Evolutionary conservation across 2,797 vertebrate genomes (phyloP), one percentile per base, ranked within the genome.

Genomic region (Ambastaia sidthimunki): DNA sequence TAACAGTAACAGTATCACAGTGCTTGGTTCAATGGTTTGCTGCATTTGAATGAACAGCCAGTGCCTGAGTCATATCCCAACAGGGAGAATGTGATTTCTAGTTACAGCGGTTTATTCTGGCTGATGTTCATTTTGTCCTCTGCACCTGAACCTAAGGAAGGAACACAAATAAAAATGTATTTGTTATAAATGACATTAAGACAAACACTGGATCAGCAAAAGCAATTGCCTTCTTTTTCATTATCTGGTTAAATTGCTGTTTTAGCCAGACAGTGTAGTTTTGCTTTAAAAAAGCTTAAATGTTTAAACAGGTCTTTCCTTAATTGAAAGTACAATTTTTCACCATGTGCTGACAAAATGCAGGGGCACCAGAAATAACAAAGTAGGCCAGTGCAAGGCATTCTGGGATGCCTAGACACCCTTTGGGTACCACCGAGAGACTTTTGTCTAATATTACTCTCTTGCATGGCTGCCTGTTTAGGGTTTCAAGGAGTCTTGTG

Each of bases 351-450:
- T 67, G 60, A 85, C 90, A 90, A 92, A 93, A 91, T 90, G 84
- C 89, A 88, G 75, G 80, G 91, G 90, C 90, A 78, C 74, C 66
- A 90, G 89, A 93, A 93, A 92, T 92, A 93, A 88, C 90, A 92
- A 93, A 93, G 91, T 93, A 94, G 92, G 93, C 91, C 93, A 93
- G 87, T 88, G 91, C 89, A 90, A 89, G 86, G 92, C 90, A 93
- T 92, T 91, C 84, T 94, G 91, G 92, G 91, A 93, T 88, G 81
- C 83, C 89, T 90, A 89, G 92, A 91, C 90, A 92, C 90, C 90
- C 91, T 89, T 85, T 91, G 90, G 92, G 90, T 89, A 87, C 90
- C 88, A 90, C 84, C 87, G 85, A 89, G 88, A 92, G 86, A 80
- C 76, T 79, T 86, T 80, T 77, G 62, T 83, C 54, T 84, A 81